A percentile compares a stretch with the other conserved stretches of the same genome.
phyloP scores from a whole-genome alignment of 1,140 invertebrate species.

The Cephus cinctus region DNA sequence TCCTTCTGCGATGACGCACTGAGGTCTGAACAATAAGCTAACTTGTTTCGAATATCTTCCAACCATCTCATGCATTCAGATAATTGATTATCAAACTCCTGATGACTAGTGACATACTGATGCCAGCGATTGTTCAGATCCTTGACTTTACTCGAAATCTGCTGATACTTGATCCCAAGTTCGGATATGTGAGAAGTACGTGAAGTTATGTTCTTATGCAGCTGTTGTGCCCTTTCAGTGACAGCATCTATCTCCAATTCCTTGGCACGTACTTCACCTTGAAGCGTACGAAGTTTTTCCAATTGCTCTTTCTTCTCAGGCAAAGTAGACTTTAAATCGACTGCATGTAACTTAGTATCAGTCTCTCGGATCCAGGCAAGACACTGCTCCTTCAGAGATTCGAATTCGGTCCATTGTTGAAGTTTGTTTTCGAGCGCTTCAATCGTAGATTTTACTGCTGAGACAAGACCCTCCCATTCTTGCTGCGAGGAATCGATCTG shows the following conservation, averaged over 20 bases:
- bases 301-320: slow-evolving; percentile 83
- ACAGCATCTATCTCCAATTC: slow-evolving; percentile 92
- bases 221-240: slow-evolving; percentile 83
- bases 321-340: slow-evolving; percentile 82
- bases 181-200: slow-evolving; percentile 81
- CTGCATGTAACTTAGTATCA: slow-evolving; percentile 83
- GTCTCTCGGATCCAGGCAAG: slow-evolving; percentile 86
- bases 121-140: slow-evolving; percentile 89
- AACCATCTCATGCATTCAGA: slow-evolving; percentile 81
- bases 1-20: slow-evolving; percentile 80
- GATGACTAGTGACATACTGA: slow-evolving; percentile 84
- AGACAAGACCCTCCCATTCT: slow-evolving; percentile 84
- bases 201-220: slow-evolving; percentile 68
- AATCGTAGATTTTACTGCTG: slow-evolving; percentile 74
- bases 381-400: slow-evolving; percentile 82
- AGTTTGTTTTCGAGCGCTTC: slow-evolving; percentile 77
- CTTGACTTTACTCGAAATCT: slow-evolving; percentile 86
- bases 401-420: slow-evolving; percentile 89
- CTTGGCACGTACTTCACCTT: slow-evolving; percentile 87
- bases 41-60: slow-evolving; percentile 79
- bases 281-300: slow-evolving; percentile 74
- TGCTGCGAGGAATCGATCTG: slow-evolving; percentile 86
- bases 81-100: slow-evolving; percentile 82
- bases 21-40: slow-evolving; percentile 81
- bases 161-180: slow-evolving; percentile 86